Conservation (phyloP, 1,140 invertebrate species). For the Sinella curviseta region DNA sequence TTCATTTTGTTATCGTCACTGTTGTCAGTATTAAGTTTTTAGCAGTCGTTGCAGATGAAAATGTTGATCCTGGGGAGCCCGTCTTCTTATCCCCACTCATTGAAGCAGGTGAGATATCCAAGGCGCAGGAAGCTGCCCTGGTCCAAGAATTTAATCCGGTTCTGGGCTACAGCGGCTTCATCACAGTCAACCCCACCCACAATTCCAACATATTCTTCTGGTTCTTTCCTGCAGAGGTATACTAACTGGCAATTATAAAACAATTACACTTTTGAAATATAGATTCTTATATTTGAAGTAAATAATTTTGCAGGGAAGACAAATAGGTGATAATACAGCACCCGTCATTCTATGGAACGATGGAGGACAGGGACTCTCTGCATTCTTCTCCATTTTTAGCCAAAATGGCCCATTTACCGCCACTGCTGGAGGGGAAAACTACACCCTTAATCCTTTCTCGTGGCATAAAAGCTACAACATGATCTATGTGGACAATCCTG, state of each 20-base stretch:
- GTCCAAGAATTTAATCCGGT: conserved; percentile 51
- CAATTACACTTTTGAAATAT: neutral
- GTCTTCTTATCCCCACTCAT: conserved; percentile 60
- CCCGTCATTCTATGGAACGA: conserved; percentile 60
- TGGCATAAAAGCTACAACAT: conserved; percentile 58
- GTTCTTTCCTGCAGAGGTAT: conserved; percentile 75
- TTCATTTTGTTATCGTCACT: too few species aligned
- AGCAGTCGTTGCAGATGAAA: neutral
- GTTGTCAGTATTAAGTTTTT: too few species aligned
- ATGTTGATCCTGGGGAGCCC: conserved; percentile 57
- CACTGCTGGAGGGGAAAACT: neutral
- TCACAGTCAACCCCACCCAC: conserved; percentile 73
- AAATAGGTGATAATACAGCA: conserved; percentile 40
- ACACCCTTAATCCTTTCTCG: conserved; percentile 51
- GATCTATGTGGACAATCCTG: conserved; percentile 62
- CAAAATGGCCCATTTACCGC: conserved; percentile 57
- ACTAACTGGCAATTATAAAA: neutral
- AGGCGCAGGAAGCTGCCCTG: conserved; percentile 33
- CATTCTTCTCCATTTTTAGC: conserved; percentile 59
- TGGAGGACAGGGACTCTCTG: conserved; percentile 59
- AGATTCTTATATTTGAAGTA: neutral
- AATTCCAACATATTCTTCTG: conserved; percentile 86
- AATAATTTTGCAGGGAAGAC: conserved; percentile 45
- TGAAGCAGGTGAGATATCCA: conserved; percentile 50
- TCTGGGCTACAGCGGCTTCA: conserved; percentile 66